Evolutionary conservation across 2,797 vertebrate species (phyloP).

Genomic region (Tokudaia muenninki): DNA sequence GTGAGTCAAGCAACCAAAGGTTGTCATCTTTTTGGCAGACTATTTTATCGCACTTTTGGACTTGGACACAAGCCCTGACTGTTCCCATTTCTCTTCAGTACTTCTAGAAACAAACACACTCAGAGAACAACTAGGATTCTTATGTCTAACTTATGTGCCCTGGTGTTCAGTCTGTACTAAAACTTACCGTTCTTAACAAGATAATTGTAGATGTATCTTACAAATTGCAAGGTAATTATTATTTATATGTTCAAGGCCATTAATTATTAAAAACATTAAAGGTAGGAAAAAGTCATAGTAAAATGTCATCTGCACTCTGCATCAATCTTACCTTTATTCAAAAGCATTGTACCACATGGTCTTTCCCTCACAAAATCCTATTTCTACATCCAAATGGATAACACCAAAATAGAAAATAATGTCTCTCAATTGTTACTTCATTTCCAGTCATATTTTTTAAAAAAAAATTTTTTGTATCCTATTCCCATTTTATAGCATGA

Average conservation of each 20-base stretch:
- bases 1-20: background rate
- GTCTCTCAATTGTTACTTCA: background rate
- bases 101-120: constrained; percentile 17
- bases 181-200: background rate
- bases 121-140: background rate
- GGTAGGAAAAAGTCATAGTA: background rate
- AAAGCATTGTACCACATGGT: background rate
- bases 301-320: background rate
- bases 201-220: background rate
- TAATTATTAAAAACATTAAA: constrained; percentile 17
- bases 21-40: background rate
- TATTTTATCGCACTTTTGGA: constrained; percentile 1
- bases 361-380: background rate
- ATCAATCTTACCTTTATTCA: background rate
- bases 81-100: background rate
- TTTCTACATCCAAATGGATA: fast-evolving
- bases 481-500: background rate
- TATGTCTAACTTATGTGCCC: background rate
- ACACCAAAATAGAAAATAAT: background rate
- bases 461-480: background rate
- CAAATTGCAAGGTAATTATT: background rate
- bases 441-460: background rate
- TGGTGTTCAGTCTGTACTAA: background rate
- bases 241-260: background rate
- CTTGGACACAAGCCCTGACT: background rate